These are phyloP conservation scores for Lithobates sylvaticus DNA, from an alignment of 2,797 vertebrate genomes.

Conservation along the genomic window DNA sequence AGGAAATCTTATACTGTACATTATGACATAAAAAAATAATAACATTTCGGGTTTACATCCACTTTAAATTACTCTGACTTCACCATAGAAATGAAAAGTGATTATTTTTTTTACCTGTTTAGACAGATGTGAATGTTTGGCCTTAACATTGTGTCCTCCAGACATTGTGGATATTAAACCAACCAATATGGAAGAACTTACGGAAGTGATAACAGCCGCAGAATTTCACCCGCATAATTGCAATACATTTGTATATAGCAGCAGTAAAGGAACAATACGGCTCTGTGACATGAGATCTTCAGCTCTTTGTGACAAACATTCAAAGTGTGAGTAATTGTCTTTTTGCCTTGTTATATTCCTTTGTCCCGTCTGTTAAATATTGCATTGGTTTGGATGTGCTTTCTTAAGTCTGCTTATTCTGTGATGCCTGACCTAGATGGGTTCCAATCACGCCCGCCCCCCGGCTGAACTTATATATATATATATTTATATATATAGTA, in stretches of 20 bases:
- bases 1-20: no score
- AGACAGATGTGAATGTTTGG: constrained; percentile 14
- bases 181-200: constrained; percentile 98
- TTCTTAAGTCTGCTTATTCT: neutral
- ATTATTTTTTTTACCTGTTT: no score
- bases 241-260: constrained; percentile 98
- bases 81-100: neutral
- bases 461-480: no score
- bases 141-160: constrained; percentile 81
- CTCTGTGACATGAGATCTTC: constrained; percentile 96
- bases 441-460: no score
- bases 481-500: no score
- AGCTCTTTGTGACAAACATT: constrained; percentile 91
- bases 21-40: no score
- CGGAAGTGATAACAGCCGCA: constrained; percentile 94
- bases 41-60: no score
- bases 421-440: no score
- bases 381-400: neutral
- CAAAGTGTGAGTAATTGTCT: constrained; percentile 87
- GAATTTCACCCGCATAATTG: constrained; percentile 98
- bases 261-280: constrained; percentile 98
- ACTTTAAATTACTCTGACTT: no score
- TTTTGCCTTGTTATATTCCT: neutral
- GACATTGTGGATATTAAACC: constrained; percentile 99
- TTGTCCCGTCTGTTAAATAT: no score